These are phyloP conservation scores for Chironex yamaguchii DNA, from an alignment of 30 jellyfish, hydroid and myxozoan species.

Conservation along the genomic window DNA sequence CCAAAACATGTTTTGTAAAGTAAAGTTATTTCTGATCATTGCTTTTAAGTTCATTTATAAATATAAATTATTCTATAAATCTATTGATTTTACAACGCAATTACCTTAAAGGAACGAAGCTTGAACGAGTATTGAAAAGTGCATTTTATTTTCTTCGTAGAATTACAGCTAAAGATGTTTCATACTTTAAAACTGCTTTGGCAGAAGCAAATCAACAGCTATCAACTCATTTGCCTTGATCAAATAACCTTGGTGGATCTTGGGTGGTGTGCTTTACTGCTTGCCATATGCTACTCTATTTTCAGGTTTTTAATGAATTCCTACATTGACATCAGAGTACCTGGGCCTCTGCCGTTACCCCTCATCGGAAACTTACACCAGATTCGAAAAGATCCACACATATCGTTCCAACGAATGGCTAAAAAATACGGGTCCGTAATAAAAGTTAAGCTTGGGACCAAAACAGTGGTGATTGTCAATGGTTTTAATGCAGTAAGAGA, in stretches of 20 bases:
- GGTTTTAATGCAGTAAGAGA: conserved; percentile 30
- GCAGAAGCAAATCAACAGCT: conserved; percentile 89
- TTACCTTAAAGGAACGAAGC: no score
- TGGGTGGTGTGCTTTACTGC: conserved; percentile 1
- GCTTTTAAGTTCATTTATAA: no score
- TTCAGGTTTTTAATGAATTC: background rate
- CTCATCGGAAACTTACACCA: conserved; percentile 13
- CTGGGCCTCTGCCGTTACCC: conserved; percentile 50
- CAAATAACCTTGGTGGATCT: background rate
- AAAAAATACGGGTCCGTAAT: conserved; percentile 27
- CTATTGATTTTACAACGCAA: no score
- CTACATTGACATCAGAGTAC: background rate
- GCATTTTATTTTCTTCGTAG: no score
- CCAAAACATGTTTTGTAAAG: no score
- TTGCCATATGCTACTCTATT: background rate
- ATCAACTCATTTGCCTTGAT: conserved; percentile 55
- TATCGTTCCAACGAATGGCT: background rate
- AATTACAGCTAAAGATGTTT: no score
- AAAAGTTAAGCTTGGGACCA: conserved; percentile 9
- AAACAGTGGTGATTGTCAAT: conserved; percentile 19
- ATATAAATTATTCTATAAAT: no score
- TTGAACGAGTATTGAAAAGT: no score
- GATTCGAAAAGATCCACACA: background rate
- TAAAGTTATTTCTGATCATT: no score
- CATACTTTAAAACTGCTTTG: conserved; percentile 70